phyloP scores from a whole-genome alignment of 2,888 invertebrate species.

The Tinea trinotella region DNA sequence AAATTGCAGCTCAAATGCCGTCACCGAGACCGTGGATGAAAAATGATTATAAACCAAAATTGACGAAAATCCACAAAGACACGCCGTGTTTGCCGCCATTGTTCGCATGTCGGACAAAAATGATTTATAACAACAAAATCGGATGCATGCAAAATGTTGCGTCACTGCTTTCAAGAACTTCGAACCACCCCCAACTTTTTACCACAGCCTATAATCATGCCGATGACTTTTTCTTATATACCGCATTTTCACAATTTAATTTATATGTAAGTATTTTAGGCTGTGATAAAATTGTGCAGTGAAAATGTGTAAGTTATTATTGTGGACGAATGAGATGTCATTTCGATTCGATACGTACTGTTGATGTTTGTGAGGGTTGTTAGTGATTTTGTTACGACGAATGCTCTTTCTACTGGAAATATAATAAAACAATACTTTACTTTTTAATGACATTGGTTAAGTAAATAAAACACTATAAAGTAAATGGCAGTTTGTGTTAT shows the following conservation, averaged over 20 bases:
- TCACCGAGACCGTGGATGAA: slow-evolving; percentile 39
- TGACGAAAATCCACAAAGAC: slow-evolving; percentile 67
- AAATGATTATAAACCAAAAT: slow-evolving; percentile 65
- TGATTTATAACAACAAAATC: slow-evolving; percentile 53
- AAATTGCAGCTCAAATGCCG: slow-evolving; percentile 35
- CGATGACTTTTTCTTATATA: slow-evolving; percentile 20
- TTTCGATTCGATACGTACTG: slow-evolving; percentile 57
- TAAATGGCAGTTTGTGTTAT: no score
- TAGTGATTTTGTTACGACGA: not conserved
- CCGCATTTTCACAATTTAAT: slow-evolving; percentile 21
- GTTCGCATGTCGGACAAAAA: slow-evolving; percentile 51
- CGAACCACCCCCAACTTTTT: slow-evolving; percentile 20
- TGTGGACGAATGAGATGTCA: slow-evolving; percentile 68
- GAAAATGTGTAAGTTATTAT: slow-evolving; percentile 46
- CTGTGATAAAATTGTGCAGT: slow-evolving; percentile 29
- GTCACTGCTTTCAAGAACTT: slow-evolving; percentile 43
- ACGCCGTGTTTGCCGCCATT: slow-evolving; percentile 68
- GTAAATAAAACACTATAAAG: slow-evolving; percentile 4
- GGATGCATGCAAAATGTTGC: slow-evolving; percentile 64
- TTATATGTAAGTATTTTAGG: slow-evolving; percentile 19
- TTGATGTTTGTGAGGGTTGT: slow-evolving; percentile 19
- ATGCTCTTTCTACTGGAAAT: not conserved
- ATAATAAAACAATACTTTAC: not conserved
- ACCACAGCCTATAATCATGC: slow-evolving; percentile 32
- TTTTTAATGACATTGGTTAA: slow-evolving; percentile 13